A percentile compares a stretch with the other conserved stretches of the same genome.
These are phyloP conservation scores for Zhuqinia jingwanae DNA, from an alignment of 2,888 invertebrate genomes.

Conservation along the genomic window DNA sequence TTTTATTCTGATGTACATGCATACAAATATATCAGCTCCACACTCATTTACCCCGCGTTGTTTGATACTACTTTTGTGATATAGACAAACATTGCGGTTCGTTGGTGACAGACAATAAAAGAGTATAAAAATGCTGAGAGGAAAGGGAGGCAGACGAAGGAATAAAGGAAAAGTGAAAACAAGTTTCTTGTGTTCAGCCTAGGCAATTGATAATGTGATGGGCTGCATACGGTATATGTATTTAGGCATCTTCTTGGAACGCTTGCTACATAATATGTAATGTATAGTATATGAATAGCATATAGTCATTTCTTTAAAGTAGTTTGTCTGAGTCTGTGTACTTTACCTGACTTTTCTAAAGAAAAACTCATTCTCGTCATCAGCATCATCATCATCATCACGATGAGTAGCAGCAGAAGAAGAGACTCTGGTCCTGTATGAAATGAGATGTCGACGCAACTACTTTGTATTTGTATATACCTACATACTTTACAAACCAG, in stretches of 20 bases:
- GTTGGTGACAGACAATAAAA: slow-evolving; percentile 61
- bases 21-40: neutral
- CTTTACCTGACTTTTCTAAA: slow-evolving; percentile 48
- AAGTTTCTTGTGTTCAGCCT: slow-evolving; percentile 57
- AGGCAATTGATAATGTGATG: slow-evolving; percentile 61
- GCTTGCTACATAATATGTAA: no score
- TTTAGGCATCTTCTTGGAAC: no score
- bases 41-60: neutral
- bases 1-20: neutral
- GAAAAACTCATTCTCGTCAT: slow-evolving; percentile 46
- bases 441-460: neutral
- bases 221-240: neutral
- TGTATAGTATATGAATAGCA: no score
- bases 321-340: slow-evolving; percentile 44
- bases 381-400: slow-evolving; percentile 16
- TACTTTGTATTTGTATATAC: no score
- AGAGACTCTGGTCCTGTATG: neutral
- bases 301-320: neutral
- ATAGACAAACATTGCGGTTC: slow-evolving; percentile 49
- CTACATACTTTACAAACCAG: no score
- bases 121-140: slow-evolving; percentile 44
- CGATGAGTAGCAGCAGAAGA: slow-evolving; percentile 9
- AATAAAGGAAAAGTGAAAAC: slow-evolving; percentile 62
- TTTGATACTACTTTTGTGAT: neutral
- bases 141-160: slow-evolving; percentile 7